phyloP scores from a whole-genome alignment of 2,888 invertebrate genomes.

The Dioctria linearis region DNA sequence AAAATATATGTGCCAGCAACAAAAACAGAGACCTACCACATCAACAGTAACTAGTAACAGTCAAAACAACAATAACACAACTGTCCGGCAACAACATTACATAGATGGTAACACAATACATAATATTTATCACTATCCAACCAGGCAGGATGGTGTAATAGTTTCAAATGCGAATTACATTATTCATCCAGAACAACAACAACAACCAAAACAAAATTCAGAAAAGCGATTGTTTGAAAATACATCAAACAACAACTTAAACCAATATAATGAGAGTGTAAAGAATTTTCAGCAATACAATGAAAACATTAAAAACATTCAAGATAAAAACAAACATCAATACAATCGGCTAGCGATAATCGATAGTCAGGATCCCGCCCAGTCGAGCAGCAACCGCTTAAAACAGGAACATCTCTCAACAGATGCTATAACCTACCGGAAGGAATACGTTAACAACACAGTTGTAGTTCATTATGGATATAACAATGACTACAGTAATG shows the following conservation, averaged over 20 bases:
- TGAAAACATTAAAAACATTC: slow-evolving; percentile 51
- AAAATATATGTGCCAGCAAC: slow-evolving; percentile 70
- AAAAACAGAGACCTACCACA: slow-evolving; percentile 25
- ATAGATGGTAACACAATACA: background rate
- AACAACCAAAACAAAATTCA: slow-evolving; percentile 25
- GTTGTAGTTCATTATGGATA: slow-evolving; percentile 57
- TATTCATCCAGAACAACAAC: background rate
- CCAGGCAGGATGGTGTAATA: slow-evolving; percentile 4
- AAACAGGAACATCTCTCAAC: slow-evolving; percentile 48
- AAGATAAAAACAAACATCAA: slow-evolving; percentile 57
- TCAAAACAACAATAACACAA: slow-evolving; percentile 40
- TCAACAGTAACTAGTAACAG: slow-evolving; percentile 50
- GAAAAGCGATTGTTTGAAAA: slow-evolving; percentile 27
- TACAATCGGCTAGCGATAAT: slow-evolving; percentile 54
- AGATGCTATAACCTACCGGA: slow-evolving; percentile 53
- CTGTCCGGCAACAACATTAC: background rate
- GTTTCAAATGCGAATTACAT: slow-evolving; percentile 17
- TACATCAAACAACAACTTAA: slow-evolving; percentile 8
- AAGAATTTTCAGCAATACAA: slow-evolving; percentile 41
- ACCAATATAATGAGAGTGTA: slow-evolving; percentile 51
- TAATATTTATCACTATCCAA: background rate
- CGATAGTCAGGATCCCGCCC: slow-evolving; percentile 7
- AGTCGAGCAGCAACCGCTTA: slow-evolving; percentile 7
- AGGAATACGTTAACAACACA: slow-evolving; percentile 55
- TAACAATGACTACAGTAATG: slow-evolving; percentile 45